Evolutionary conservation across 2,797 vertebrate species (phyloP), one percentile per base, ranked within the genome.

Genomic region (Gorsachius magnificus): DNA sequence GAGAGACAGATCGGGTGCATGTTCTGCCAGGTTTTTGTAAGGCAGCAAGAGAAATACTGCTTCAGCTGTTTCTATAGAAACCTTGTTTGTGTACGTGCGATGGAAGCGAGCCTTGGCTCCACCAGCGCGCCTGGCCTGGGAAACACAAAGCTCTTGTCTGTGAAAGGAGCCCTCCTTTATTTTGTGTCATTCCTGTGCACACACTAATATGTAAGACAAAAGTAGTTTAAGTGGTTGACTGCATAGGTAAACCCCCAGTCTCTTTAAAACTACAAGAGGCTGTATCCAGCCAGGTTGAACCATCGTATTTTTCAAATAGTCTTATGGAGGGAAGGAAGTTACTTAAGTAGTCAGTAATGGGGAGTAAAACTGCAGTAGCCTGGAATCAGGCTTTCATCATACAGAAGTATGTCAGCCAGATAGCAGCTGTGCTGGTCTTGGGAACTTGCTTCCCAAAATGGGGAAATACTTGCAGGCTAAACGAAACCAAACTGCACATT

Each of bases 11-110:
- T 29, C 22, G 29, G 20, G 41, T 68, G 22, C 26, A 2, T 9
- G 12, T 21, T 54, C 53, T 45, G 43, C 28, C 64, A 36, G 25
- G 36, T 31, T 36, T 26, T 38, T 26, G 28, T 33, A 72, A 28
- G 36, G 51, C 72, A 36, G 41, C 26, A 80, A 41, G 16, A 51
- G 15, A 36, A 80, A 56, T 10, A 15, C 29, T 21, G 35, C 35
- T 69, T 24, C 53, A 11, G 16, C 36, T 51, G n/a, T 57, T 83
- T 13, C 38, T 51, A 15, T 3, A 60, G 60, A 33, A 70, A 66
- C 1, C 0, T 29, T 3, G 6, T 31, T 57, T 51, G 64, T 33
- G 24, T 54, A 43, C 0, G 0, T 63, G 54, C 45, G 45, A 11
- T 10, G 14, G 35, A 46, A 54, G 33, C 0, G 1, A 77, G 35